These are phyloP conservation scores for Chymomyza caudatula DNA, from an alignment of 2,888 invertebrate genomes.

Conservation along the genomic window DNA sequence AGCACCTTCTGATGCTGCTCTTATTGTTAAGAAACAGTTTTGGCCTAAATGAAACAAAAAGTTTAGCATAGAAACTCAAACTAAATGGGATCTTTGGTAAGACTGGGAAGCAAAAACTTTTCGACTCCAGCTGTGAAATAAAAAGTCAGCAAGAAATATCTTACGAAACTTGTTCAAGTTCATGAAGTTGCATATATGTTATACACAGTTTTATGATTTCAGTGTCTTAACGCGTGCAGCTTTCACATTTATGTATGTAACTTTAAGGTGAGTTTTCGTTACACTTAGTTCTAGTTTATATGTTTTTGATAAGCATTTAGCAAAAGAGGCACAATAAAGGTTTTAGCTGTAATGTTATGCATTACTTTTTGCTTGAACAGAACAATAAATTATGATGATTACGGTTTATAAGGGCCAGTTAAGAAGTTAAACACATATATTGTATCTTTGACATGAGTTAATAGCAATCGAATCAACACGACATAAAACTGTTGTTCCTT, in stretches of 20 bases:
- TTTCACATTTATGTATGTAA: background rate
- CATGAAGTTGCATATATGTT: background rate
- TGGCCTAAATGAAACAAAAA: background rate
- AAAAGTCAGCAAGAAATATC: background rate
- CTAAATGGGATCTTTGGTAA: background rate
- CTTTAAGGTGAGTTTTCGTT: background rate
- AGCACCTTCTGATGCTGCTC: background rate
- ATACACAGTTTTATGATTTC: background rate
- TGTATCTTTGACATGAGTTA: too few species aligned
- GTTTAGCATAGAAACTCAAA: background rate
- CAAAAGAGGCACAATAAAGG: too few species aligned
- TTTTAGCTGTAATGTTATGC: too few species aligned
- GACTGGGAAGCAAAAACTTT: background rate
- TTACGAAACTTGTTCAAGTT: background rate
- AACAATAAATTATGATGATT: too few species aligned
- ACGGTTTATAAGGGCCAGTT: too few species aligned
- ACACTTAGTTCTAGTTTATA: background rate
- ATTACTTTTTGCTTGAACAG: too few species aligned
- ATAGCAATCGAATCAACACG: too few species aligned
- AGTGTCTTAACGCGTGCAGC: background rate
- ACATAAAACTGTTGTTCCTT: too few species aligned
- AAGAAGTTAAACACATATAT: too few species aligned
- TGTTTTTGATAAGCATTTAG: too few species aligned
- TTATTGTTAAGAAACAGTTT: background rate
- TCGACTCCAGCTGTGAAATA: background rate